Base-by-base conservation (phyloP, 2,797 vertebrate species). In the Microctenopoma stevenorrisi region DNA sequence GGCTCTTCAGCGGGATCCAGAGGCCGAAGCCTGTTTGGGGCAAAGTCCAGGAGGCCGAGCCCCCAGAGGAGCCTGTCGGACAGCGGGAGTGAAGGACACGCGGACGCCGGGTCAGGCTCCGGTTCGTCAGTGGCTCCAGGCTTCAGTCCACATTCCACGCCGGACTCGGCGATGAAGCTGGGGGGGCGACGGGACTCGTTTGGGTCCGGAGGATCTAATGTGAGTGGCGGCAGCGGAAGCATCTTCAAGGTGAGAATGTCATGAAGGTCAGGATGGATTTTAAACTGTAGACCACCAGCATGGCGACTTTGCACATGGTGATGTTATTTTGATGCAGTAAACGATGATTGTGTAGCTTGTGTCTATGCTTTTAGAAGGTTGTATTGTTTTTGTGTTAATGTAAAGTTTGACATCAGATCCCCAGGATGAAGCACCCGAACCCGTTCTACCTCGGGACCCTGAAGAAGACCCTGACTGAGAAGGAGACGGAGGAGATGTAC, bases 401-500 rank as follows among this genome's bases (percentile, higher is more conserved):
- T 22, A 22, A 22, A 22, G 22, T 22, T 22, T 22, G 22, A 22
- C 33, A 15, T 63, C 74, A 93, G 97, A 88, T 86, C 38, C 83
- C 93, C 67, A 95, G 91, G 86, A 95, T 94, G 88, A 98, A 94
- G 74, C 94, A 95, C 72, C 95, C 96, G 35, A 98, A 96, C 91
- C 96, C 95, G 0, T 97, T 98, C 90, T 89, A 96, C 79, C 91
- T 96, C 78, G 96, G 96, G 71, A 95, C 91, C 26, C 76, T 94
- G 84, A 97, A 90, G 94, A 98, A 95, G 86, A 96, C 91, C 42
- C 86, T 96, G 85, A 94, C 95, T 5, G 96, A 96, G 74, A 91
- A 90, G 77, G 96, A 98, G 78, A 76, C 92, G 0, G 94, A 95
- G 82, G 96, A 97, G 82, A 87, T 95, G 78, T 93, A 93, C 74